Conservation (phyloP, 2,888 invertebrate genomes). For the Tenthredo livida region DNA sequence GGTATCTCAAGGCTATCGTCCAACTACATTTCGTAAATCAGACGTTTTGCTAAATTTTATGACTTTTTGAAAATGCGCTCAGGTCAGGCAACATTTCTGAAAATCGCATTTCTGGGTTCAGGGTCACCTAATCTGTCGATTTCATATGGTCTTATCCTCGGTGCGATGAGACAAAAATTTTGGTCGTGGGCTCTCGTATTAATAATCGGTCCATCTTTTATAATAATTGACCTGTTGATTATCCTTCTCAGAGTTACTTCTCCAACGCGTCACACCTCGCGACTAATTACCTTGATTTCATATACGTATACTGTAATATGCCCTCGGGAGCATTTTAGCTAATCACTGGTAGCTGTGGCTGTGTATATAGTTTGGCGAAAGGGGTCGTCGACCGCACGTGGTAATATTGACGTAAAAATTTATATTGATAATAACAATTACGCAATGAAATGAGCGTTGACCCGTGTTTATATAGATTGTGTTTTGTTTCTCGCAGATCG, state of each 20-base stretch:
- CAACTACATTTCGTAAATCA: no score
- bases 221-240: not conserved
- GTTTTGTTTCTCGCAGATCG: conserved; percentile 29
- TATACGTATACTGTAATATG: not conserved
- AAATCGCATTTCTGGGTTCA: no score
- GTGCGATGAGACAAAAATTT: no score
- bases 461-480: conserved; percentile 33
- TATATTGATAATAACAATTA: conserved; percentile 36
- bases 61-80: no score
- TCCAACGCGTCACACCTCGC: not conserved
- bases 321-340: not conserved
- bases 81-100: no score
- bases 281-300: not conserved
- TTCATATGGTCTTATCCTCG: no score
- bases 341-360: not conserved
- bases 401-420: conserved; percentile 49
- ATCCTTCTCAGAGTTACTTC: not conserved
- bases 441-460: conserved; percentile 43
- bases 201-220: not conserved
- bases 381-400: conserved; percentile 20
- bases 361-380: not conserved
- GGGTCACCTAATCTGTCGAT: no score
- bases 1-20: no score
- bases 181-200: no score
- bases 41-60: no score